These are phyloP conservation scores for Galaxias olidus DNA, from an alignment of 2,797 vertebrate genomes.

Conservation along the genomic window DNA sequence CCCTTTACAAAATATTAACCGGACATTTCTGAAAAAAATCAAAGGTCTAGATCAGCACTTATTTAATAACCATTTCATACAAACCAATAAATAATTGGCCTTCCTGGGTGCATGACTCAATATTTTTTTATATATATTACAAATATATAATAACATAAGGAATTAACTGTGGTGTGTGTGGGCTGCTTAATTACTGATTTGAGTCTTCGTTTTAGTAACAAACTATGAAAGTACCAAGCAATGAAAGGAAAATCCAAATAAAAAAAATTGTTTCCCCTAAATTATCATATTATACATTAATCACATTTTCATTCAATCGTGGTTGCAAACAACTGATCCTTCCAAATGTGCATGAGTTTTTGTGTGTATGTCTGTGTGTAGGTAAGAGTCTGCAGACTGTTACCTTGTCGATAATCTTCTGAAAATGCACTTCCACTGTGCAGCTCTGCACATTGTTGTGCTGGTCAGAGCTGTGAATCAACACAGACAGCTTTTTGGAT, in stretches of 20 bases:
- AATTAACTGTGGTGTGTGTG: conserved; percentile 34
- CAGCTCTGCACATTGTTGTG: conserved; percentile 91
- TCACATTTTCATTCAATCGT: not conserved
- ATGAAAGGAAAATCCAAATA: too few species aligned
- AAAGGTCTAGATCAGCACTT: too few species aligned
- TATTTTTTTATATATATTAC: too few species aligned
- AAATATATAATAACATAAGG: conserved; percentile 6
- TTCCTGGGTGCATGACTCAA: too few species aligned
- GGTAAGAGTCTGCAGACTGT: conserved; percentile 30
- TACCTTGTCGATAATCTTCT: conserved; percentile 99
- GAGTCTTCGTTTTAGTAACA: conserved; percentile 43
- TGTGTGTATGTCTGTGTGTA: conserved; percentile 2
- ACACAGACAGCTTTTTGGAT: conserved; percentile 95
- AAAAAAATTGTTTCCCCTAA: too few species aligned
- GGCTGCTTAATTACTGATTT: conserved; percentile 45
- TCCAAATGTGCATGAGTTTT: too few species aligned
- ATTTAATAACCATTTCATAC: too few species aligned
- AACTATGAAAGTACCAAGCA: conserved; percentile 20
- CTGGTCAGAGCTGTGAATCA: conserved; percentile 95
- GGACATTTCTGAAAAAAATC: too few species aligned
- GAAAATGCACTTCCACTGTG: conserved; percentile 96
- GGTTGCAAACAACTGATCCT: not conserved
- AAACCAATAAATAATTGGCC: too few species aligned
- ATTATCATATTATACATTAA: too few species aligned
- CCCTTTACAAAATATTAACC: not conserved